Evolutionary conservation across 2,888 invertebrate species (phyloP), one percentile per base, ranked within the genome.

Genomic region (Pediacus dermestoides): DNA sequence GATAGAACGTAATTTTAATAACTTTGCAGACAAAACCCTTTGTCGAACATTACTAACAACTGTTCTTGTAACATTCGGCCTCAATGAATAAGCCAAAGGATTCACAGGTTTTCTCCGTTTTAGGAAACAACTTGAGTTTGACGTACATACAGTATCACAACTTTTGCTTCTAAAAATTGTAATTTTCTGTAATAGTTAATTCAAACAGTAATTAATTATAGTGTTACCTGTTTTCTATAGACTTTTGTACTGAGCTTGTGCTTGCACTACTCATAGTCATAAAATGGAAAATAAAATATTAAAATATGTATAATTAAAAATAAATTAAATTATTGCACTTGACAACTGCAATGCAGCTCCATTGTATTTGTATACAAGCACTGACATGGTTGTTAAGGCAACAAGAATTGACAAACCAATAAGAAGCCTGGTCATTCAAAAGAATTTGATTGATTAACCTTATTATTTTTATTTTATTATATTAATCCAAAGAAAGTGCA

Each of bases 11-110:
- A 86, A 74, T 14, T 84, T 75, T 42, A 87, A 74, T 45, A 85
- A 76, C 67, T 86, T 83, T 1, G 88, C 88, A 0, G 88, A 88
- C 48, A 85, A 70, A 26, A 88, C 82, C 8, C 87, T 73, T 63
- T 88, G 81, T 15, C 63, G 56, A 4, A 70, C 66, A 11, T 50
- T 57, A 35, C 44, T 48, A 35, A 38, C 46, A 9, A 48, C 37
- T 26, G 39, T 41, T 31, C 44, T 42, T 3, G 50, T 36, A 36
- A 46, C 42, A 13, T 30, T 45, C n/a, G 53, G 49, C 8, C 57
- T 42, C 7, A 60, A 38, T 2, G 58, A 44, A 30, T 51, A 57
- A 37, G 68, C 64, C 30, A 70, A 49, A 2, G 69, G 69, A 57
- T 70, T 66, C 34, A 56, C 48, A 3, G 64, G 64, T 50, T 68